phyloP scores from a whole-genome alignment of 2,113 vertebrate species.

The Uropsilus gracilis region DNA sequence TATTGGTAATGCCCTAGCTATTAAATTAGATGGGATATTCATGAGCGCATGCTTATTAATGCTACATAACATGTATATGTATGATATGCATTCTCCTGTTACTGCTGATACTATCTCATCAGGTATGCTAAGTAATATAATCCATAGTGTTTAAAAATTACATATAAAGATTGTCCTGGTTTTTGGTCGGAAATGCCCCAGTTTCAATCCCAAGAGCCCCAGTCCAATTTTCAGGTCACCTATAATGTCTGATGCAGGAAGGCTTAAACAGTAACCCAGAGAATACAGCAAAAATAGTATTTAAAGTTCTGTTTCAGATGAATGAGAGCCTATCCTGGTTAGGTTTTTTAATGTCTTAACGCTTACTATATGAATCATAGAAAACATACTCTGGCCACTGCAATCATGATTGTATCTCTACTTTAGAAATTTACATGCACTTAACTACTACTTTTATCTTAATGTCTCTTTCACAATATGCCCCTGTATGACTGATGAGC shows the following conservation, averaged over 20 bases:
- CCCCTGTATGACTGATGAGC: background rate
- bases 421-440: slow-evolving; percentile 37
- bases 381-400: background rate
- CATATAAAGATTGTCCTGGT: slow-evolving; percentile 63
- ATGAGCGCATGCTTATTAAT: background rate
- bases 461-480: background rate
- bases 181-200: slow-evolving; percentile 70
- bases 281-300: slow-evolving; percentile 37
- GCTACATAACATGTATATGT: background rate
- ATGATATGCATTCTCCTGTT: background rate
- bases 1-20: slow-evolving; percentile 28
- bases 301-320: slow-evolving; percentile 53
- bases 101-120: slow-evolving; percentile 28
- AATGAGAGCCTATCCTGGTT: background rate
- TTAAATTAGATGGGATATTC: background rate
- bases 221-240: slow-evolving; percentile 74
- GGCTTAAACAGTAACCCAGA: slow-evolving; percentile 47
- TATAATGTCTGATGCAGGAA: slow-evolving; percentile 66
- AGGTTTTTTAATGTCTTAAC: slow-evolving; percentile 27
- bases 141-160: slow-evolving; percentile 62
- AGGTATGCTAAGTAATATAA: slow-evolving; percentile 40
- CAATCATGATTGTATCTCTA: background rate
- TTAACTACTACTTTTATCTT: slow-evolving; percentile 21
- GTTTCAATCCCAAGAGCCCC: slow-evolving; percentile 64
- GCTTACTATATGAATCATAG: background rate